Conservation (phyloP, 1,140 invertebrate genomes). For the Calycopis cecrops region DNA sequence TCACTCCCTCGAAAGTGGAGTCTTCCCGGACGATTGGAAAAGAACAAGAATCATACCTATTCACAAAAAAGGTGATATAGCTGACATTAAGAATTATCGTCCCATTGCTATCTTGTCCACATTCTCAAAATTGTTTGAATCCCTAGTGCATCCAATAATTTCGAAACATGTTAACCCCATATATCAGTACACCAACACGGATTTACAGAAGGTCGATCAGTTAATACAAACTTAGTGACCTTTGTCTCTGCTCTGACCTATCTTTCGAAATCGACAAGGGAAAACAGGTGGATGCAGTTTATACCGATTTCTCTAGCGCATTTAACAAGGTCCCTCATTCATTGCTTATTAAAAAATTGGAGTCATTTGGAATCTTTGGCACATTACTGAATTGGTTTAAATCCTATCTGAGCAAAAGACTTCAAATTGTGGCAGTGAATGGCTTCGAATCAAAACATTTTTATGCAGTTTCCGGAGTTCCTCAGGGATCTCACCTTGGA, state of each 20-base stretch:
- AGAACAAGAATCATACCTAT: slow-evolving; percentile 15
- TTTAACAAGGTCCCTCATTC: slow-evolving; percentile 34
- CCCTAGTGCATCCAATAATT: slow-evolving; percentile 17
- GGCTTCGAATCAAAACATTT: slow-evolving; percentile 26
- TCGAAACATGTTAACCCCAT: slow-evolving; percentile 1
- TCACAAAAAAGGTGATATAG: slow-evolving; percentile 14
- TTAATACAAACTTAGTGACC: slow-evolving; percentile 16
- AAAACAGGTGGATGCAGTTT: too few relatives aligned
- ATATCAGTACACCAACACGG: slow-evolving; percentile 21
- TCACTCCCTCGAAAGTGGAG: slow-evolving; percentile 5
- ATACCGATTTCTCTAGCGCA: slow-evolving; percentile 23
- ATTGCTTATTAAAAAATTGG: slow-evolving; percentile 21
- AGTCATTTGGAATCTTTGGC: too few relatives aligned
- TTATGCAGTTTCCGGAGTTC: slow-evolving; percentile 33
- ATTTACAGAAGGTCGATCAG: slow-evolving; percentile 16
- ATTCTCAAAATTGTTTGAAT: too few relatives aligned
- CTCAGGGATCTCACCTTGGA: slow-evolving; percentile 41
- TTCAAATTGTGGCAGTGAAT: too few relatives aligned
- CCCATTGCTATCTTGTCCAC: slow-evolving; percentile 20
- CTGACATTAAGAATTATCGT: slow-evolving; percentile 15
- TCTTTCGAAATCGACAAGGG: slow-evolving; percentile 7
- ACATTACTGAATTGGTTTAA: too few relatives aligned
- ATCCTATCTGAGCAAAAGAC: too few relatives aligned
- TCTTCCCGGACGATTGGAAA: slow-evolving; percentile 11
- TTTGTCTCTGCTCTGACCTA: slow-evolving; percentile 14